A percentile compares a stretch with the other conserved stretches of the same genome.
phyloP scores from a whole-genome alignment of 23 tunicate species.

The Phallusia fumigata region DNA sequence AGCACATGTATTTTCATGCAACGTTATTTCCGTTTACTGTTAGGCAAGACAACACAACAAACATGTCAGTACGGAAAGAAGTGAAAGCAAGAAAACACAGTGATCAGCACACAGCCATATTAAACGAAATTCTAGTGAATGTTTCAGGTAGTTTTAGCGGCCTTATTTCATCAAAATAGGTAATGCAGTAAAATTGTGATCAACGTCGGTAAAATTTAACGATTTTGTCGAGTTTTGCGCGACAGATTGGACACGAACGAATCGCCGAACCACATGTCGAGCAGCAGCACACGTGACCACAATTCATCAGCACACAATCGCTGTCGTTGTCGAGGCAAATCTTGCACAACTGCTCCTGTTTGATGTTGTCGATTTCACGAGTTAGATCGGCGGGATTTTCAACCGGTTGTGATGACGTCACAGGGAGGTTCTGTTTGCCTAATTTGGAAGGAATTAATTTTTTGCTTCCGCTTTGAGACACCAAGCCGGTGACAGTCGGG shows the following conservation, averaged over 20 bases:
- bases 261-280: conserved; percentile 52
- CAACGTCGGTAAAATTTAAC: conserved; percentile 40
- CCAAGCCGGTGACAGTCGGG: background rate
- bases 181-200: background rate
- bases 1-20: no score
- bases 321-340: conserved; percentile 53
- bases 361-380: background rate
- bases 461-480: background rate
- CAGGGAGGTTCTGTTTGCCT: background rate
- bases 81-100: no score
- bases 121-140: no score
- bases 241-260: conserved; percentile 71
- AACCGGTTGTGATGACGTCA: background rate
- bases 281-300: conserved; percentile 74
- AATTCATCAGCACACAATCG: conserved; percentile 61
- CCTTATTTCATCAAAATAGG: no score
- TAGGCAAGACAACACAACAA: no score
- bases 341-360: conserved; percentile 61
- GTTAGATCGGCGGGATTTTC: background rate
- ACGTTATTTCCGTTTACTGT: no score
- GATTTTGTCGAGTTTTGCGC: conserved; percentile 47
- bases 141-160: no score
- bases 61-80: no score
- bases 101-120: no score
- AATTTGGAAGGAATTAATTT: no score